Conservation (phyloP, 1,140 invertebrate genomes). For the Drosophila lacertosa region DNA sequence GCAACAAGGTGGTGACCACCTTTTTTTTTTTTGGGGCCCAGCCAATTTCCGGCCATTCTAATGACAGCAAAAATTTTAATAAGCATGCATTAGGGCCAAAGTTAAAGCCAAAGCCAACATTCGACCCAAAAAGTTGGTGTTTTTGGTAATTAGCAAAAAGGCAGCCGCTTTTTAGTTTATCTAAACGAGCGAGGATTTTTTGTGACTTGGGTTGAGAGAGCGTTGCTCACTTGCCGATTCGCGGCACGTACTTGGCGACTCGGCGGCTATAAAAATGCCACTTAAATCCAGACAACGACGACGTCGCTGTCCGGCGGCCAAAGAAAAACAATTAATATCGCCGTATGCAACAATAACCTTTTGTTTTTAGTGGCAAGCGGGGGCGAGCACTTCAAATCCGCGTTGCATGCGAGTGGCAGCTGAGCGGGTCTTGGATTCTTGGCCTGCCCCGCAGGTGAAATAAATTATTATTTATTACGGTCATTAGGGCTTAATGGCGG, state of each 20-base stretch:
- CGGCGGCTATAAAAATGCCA: slow-evolving; percentile 63
- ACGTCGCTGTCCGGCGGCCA: slow-evolving; percentile 17
- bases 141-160: slow-evolving; percentile 50
- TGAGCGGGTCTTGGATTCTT: slow-evolving; percentile 15
- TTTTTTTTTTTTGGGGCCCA: too few species aligned
- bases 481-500: slow-evolving; percentile 80
- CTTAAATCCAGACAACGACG: slow-evolving; percentile 57
- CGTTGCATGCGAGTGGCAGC: slow-evolving; percentile 47
- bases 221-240: slow-evolving; percentile 27
- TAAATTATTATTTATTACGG: slow-evolving; percentile 83
- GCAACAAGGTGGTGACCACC: slow-evolving; percentile 28
- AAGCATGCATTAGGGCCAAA: slow-evolving; percentile 62
- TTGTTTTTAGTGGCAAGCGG: slow-evolving; percentile 64
- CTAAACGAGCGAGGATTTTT: slow-evolving; percentile 37
- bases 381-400: slow-evolving; percentile 45
- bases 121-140: slow-evolving; percentile 43
- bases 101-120: slow-evolving; percentile 25
- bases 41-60: slow-evolving; percentile 56
- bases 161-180: slow-evolving; percentile 55
- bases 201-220: not conserved
- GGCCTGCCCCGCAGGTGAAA: slow-evolving; percentile 74
- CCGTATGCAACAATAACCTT: slow-evolving; percentile 73
- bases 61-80: slow-evolving; percentile 72
- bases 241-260: slow-evolving; percentile 41
- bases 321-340: slow-evolving; percentile 77